A percentile compares a stretch with the other conserved stretches of the same genome.
Conservation (phyloP, 2,888 invertebrate species). For the Rhagonycha lutea region DNA sequence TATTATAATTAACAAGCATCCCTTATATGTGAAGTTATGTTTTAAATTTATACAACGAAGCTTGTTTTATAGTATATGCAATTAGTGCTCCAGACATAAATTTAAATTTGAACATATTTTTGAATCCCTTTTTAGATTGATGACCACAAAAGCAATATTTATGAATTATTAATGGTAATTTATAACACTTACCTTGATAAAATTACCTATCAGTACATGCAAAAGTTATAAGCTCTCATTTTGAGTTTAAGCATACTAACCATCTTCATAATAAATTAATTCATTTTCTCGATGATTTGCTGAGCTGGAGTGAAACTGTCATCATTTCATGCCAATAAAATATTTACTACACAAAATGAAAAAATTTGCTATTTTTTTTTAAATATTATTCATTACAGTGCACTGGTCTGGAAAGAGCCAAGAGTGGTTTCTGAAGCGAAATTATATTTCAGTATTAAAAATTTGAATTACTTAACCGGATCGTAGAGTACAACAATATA, state of each 20-base stretch:
- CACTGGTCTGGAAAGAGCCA: too few relatives aligned
- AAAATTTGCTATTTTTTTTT: too few relatives aligned
- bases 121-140: neutral
- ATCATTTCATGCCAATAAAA: too few relatives aligned
- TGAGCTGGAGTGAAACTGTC: neutral
- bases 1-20: neutral
- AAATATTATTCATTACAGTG: too few relatives aligned
- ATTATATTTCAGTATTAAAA: neutral
- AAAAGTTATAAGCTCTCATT: neutral
- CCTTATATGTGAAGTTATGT: neutral
- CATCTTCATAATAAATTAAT: neutral
- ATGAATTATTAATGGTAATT: neutral
- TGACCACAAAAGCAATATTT: neutral
- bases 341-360: neutral
- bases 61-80: neutral
- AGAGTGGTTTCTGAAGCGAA: neutral
- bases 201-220: neutral
- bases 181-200: neutral
- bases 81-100: neutral
- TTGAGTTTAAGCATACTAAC: neutral
- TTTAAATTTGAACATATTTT: neutral
- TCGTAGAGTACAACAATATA: neutral
- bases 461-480: neutral
- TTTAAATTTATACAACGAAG: neutral
- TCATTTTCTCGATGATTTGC: neutral